A percentile compares a stretch with the other conserved stretches of the same genome.
Conservation (phyloP, 1,140 invertebrate species). For the Atta texana region DNA sequence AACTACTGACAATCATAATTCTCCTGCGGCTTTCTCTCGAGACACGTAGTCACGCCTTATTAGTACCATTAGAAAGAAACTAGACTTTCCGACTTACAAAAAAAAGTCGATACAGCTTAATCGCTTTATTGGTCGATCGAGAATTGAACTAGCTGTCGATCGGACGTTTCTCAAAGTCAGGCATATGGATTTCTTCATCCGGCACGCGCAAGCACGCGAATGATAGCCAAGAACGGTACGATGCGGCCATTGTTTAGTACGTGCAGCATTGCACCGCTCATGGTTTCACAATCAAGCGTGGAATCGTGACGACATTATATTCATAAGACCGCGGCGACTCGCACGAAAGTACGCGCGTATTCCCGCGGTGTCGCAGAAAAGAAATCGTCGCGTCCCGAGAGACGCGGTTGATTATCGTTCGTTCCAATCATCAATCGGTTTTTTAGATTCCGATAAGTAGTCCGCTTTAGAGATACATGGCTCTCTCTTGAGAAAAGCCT, state of each 20-base stretch:
- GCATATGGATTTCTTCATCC: constrained; percentile 13
- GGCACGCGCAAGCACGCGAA: constrained; percentile 42
- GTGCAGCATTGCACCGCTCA: constrained; percentile 71
- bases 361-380: constrained; percentile 43
- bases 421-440: constrained; percentile 36
- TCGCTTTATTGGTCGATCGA: background rate
- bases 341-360: constrained; percentile 66
- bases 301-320: constrained; percentile 82
- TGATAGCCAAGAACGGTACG: constrained; percentile 45
- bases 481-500: background rate
- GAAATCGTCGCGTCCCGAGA: background rate
- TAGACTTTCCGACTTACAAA: background rate
- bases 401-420: constrained; percentile 16
- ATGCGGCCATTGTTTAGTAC: constrained; percentile 79
- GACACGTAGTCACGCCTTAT: constrained; percentile 24
- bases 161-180: constrained; percentile 18
- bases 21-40: constrained; percentile 20
- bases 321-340: constrained; percentile 78
- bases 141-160: constrained; percentile 9
- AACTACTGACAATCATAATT: constrained; percentile 9
- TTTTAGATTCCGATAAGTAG: constrained; percentile 20
- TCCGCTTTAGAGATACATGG: background rate
- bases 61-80: constrained; percentile 1
- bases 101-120: constrained; percentile 27
- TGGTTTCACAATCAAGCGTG: constrained; percentile 81